Evolutionary conservation across 2,888 invertebrate species (phyloP).

Genomic region (Tiphia femorata): DNA sequence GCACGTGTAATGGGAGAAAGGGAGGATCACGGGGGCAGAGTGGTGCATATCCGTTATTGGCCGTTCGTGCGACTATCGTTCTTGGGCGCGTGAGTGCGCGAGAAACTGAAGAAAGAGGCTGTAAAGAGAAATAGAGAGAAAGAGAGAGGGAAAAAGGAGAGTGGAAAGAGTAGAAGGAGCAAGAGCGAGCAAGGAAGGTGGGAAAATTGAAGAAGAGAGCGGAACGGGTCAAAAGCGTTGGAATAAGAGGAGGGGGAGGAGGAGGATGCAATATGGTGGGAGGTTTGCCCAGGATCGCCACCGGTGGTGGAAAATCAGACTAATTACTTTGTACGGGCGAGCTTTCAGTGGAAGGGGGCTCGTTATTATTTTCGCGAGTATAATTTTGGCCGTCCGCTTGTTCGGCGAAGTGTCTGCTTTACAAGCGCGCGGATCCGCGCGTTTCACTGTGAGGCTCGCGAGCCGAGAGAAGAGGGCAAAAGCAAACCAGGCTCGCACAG

Average conservation of each 20-base stretch:
- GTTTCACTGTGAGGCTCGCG: no score
- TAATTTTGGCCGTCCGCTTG: slow-evolving; percentile 31
- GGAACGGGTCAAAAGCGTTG: neutral
- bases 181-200: neutral
- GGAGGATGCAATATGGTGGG: slow-evolving; percentile 16
- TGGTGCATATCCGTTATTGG: slow-evolving; percentile 2
- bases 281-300: no score
- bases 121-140: neutral
- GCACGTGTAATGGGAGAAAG: slow-evolving; percentile 6
- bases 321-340: slow-evolving; percentile 53
- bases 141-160: neutral
- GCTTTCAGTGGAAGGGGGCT: slow-evolving; percentile 50
- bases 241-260: neutral
- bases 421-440: no score
- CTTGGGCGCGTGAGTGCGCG: no score
- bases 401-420: slow-evolving; percentile 7
- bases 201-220: neutral
- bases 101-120: no score
- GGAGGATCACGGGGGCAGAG: neutral
- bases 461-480: neutral
- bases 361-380: slow-evolving; percentile 45
- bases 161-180: neutral
- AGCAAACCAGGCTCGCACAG: no score
- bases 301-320: slow-evolving; percentile 46
- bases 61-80: no score